phyloP scores from a whole-genome alignment of 2,113 vertebrate genomes.

The Eubucco bourcierii region DNA sequence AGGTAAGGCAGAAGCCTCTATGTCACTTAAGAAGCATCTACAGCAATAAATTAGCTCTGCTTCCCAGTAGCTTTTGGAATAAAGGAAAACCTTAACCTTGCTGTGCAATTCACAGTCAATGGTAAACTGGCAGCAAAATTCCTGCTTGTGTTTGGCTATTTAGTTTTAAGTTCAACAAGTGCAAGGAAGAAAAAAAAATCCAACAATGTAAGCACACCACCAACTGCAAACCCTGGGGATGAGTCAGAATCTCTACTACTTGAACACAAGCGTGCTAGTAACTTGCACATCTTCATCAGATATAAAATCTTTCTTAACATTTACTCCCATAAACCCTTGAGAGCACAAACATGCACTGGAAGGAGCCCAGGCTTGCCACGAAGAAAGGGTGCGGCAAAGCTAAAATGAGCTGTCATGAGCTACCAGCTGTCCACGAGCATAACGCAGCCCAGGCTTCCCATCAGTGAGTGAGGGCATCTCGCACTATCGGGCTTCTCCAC shows the following conservation, averaged over 20 bases:
- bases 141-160: not conserved
- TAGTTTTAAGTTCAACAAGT: not conserved
- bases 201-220: not conserved
- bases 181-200: not conserved
- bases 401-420: not conserved
- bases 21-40: not conserved
- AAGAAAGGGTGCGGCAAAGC: not conserved
- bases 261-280: not conserved
- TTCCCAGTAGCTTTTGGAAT: not conserved
- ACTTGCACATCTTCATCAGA: not conserved
- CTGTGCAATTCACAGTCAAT: not conserved
- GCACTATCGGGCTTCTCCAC: rapidly evolving
- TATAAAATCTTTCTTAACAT: not conserved
- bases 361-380: not conserved
- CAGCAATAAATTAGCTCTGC: not conserved
- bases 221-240: not conserved
- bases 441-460: not conserved
- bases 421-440: not conserved
- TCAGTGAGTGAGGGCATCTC: not conserved
- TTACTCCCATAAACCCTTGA: not conserved
- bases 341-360: rapidly evolving
- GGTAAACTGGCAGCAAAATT: not conserved
- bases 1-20: not conserved
- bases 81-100: not conserved
- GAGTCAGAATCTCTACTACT: not conserved